These are phyloP conservation scores for Spodoptera littoralis DNA, from an alignment of 2,888 invertebrate genomes.

Conservation along the genomic window DNA sequence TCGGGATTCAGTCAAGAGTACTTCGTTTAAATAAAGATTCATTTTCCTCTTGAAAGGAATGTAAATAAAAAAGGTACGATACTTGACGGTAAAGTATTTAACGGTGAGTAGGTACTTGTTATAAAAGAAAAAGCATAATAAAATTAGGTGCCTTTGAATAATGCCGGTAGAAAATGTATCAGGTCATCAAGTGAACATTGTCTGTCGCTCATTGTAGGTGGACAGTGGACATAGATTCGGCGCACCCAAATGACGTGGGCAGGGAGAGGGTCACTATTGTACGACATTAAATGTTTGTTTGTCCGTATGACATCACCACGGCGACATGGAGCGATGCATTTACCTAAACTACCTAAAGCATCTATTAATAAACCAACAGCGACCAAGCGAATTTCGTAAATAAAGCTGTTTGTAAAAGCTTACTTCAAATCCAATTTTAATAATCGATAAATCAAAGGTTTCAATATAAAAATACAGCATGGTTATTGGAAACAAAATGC, in stretches of 20 bases:
- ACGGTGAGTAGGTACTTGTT: no score
- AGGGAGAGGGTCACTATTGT: slow-evolving; percentile 70
- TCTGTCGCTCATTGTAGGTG: slow-evolving; percentile 57
- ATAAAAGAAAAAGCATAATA: no score
- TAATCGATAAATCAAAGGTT: no score
- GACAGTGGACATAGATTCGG: slow-evolving; percentile 65
- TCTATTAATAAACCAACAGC: slow-evolving; percentile 58
- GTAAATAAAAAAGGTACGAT: not conserved
- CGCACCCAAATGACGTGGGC: slow-evolving; percentile 75
- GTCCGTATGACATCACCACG: slow-evolving; percentile 70
- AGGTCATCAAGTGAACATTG: slow-evolving; percentile 18
- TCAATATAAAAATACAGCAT: no score
- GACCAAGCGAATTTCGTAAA: slow-evolving; percentile 54
- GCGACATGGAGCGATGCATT: slow-evolving; percentile 71
- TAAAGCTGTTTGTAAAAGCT: slow-evolving; percentile 32
- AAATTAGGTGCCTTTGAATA: not conserved
- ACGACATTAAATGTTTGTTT: slow-evolving; percentile 64
- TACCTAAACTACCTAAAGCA: slow-evolving; percentile 59
- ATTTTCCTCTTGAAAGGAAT: not conserved
- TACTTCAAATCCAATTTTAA: slow-evolving; percentile 14
- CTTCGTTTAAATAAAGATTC: slow-evolving; percentile 1
- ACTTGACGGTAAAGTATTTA: no score
- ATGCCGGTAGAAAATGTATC: slow-evolving; percentile 9
- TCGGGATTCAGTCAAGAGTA: no score
- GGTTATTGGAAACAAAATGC: no score